Base-by-base conservation (phyloP, 1,140 invertebrate genomes). In the Polypedilum pembai region DNA sequence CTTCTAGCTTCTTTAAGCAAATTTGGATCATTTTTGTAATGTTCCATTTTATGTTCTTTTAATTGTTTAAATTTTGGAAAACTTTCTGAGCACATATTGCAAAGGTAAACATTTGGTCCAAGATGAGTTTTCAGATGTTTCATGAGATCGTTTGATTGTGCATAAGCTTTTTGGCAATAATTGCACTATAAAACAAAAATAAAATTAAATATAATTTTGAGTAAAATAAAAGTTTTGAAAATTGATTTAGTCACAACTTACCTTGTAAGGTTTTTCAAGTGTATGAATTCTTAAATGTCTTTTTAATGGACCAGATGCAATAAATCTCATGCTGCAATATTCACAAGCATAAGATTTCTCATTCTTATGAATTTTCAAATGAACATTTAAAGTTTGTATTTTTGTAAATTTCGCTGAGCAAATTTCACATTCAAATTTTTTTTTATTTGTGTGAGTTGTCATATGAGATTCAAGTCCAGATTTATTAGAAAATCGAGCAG, bases 401-500 rank as follows among this genome's bases (percentile, higher is more conserved):
- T 90, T 84, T 73, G 87, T 89, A 79, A 89, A 90, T 7, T 85
- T 80, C 73, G 88, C 85, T 41, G 85, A 82, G 77, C 88, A 90
- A 40, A 87, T 80, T 10, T 78, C 77, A 77, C 87, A 88, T 40
- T 82, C 82, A 78, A 87, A 88, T 18, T 87, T 87, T n/a, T 85
- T 81, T 76, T 88, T 87, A 0, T 87, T 87, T 0, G 86, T 86
- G 76, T 89, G 87, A 1, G 84, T 86, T 73, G 88, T 78, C 84
- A 88, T 86, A 79, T 91, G 90, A 76, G 83, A 91, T 85, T 81
- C 90, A 83, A 77, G 85, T 80, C 76, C 85, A 82, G 87, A 87
- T 17, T 78, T 18, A 69, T 18, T 8, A 20, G 65, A 7, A 20
- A 69, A 69, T 21, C 20, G 0, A 0, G 17, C 65, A 7, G 65